A percentile compares a stretch with the other conserved stretches of the same genome.
These are phyloP conservation scores for Syrista parreyssii DNA, from an alignment of 2,888 invertebrate species.

Conservation along the genomic window DNA sequence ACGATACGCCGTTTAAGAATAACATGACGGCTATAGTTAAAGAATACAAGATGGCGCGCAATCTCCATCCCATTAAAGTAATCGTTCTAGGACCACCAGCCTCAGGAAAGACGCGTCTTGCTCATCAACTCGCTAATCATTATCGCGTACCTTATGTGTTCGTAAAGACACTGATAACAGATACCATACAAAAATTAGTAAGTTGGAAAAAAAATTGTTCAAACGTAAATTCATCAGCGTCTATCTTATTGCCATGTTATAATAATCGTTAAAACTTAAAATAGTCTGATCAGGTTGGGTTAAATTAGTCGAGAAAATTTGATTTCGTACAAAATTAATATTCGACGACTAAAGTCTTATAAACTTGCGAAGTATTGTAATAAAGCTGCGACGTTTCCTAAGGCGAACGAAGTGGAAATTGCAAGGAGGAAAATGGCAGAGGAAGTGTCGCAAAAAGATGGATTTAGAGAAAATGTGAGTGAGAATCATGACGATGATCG, in stretches of 20 bases:
- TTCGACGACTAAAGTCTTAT: too few relatives aligned
- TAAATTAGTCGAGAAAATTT: too few relatives aligned
- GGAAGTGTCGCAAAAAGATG: constrained; percentile 12
- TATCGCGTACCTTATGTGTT: constrained; percentile 73
- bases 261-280: too few relatives aligned
- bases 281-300: too few relatives aligned
- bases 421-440: constrained; percentile 14
- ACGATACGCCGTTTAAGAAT: constrained; percentile 68
- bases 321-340: too few relatives aligned
- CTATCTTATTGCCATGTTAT: too few relatives aligned
- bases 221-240: too few relatives aligned
- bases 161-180: constrained; percentile 69
- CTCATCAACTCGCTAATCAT: constrained; percentile 69
- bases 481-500: constrained; percentile 35
- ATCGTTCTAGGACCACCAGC: constrained; percentile 76
- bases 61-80: constrained; percentile 71
- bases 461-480: constrained; percentile 18
- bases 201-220: constrained; percentile 31
- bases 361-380: too few relatives aligned
- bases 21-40: constrained; percentile 64
- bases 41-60: constrained; percentile 67
- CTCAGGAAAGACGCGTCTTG: constrained; percentile 73
- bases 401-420: neutral
- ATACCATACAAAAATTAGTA: constrained; percentile 71
- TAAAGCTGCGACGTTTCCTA: too few relatives aligned